phyloP scores from a whole-genome alignment of 2,888 invertebrate species.

The Chydorus sphaericus region DNA sequence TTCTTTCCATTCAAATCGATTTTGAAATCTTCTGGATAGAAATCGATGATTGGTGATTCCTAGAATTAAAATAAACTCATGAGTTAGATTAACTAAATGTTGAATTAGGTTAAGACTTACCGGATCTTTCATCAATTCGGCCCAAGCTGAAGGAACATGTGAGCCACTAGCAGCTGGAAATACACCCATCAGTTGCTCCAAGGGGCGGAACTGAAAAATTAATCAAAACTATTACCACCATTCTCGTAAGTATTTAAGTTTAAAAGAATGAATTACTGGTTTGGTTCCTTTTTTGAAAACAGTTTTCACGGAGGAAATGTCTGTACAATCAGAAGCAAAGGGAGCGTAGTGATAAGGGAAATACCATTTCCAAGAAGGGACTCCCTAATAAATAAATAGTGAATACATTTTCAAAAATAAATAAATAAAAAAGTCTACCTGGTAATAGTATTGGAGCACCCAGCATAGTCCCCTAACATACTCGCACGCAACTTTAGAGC shows the following conservation, averaged over 20 bases:
- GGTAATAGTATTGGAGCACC: slow-evolving; percentile 97
- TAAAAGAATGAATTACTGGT: slow-evolving; percentile 50
- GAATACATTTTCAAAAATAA: slow-evolving; percentile 2
- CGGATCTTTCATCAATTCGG: slow-evolving; percentile 76
- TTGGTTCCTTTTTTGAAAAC: slow-evolving; percentile 74
- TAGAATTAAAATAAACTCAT: slow-evolving; percentile 28
- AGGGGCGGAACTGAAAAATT: slow-evolving; percentile 76
- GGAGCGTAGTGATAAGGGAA: slow-evolving; percentile 99
- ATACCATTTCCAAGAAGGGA: slow-evolving; percentile 99
- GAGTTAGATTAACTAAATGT: slow-evolving; percentile 1
- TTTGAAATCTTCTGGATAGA: slow-evolving; percentile 89
- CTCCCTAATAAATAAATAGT: slow-evolving; percentile 43
- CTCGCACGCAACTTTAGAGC: slow-evolving; percentile 79
- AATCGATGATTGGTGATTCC: slow-evolving; percentile 90
- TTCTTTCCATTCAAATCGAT: slow-evolving; percentile 98
- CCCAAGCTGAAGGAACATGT: slow-evolving; percentile 90
- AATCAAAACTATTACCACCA: not conserved
- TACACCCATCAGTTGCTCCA: slow-evolving; percentile 98
- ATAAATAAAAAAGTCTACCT: slow-evolving; percentile 31
- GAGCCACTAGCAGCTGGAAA: slow-evolving; percentile 93
- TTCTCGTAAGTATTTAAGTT: not conserved
- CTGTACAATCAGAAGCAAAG: slow-evolving; percentile 95
- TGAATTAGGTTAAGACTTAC: slow-evolving; percentile 40
- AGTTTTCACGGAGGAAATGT: slow-evolving; percentile 69
- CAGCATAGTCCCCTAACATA: slow-evolving; percentile 94